Evolutionary conservation across 2,113 vertebrate genomes (phyloP).

Genomic region (Plectropomus leopardus): DNA sequence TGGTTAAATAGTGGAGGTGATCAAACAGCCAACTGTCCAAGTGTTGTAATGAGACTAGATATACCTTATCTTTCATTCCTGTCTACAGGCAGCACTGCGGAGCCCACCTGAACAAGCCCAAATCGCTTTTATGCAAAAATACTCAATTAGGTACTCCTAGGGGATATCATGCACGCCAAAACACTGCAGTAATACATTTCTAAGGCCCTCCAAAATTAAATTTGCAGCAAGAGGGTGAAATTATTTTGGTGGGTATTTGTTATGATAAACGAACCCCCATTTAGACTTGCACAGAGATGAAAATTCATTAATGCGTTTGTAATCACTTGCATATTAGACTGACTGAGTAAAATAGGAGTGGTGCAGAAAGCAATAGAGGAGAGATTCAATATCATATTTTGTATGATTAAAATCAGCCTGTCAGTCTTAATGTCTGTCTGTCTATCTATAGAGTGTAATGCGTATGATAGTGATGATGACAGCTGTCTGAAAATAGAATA

Average conservation of each 20-base stretch:
- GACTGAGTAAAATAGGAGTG: constrained; percentile 60
- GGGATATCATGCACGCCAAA: constrained; percentile 42
- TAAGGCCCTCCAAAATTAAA: constrained; percentile 54
- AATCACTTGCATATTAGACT: constrained; percentile 73
- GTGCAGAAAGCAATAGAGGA: constrained; percentile 48
- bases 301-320: constrained; percentile 68
- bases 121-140: constrained; percentile 59
- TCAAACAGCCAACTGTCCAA: constrained; percentile 62
- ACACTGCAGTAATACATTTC: constrained; percentile 57
- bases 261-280: constrained; percentile 64
- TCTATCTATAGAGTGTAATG: constrained; percentile 40
- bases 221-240: constrained; percentile 55
- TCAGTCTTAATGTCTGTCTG: constrained; percentile 35
- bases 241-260: constrained; percentile 69
- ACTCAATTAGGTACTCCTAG: constrained; percentile 40
- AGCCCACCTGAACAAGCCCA: constrained; percentile 39
- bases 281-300: constrained; percentile 55
- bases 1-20: constrained; percentile 42
- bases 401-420: constrained; percentile 51
- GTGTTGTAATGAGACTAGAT: constrained; percentile 44
- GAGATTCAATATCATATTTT: constrained; percentile 43
- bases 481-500: constrained; percentile 56
- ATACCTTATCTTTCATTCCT: constrained; percentile 27
- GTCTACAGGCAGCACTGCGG: neutral
- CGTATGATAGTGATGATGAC: constrained; percentile 55